A percentile compares a stretch with the other conserved stretches of the same genome.
Conservation (phyloP, 2,888 invertebrate genomes). For the Drosophila antonietae region DNA sequence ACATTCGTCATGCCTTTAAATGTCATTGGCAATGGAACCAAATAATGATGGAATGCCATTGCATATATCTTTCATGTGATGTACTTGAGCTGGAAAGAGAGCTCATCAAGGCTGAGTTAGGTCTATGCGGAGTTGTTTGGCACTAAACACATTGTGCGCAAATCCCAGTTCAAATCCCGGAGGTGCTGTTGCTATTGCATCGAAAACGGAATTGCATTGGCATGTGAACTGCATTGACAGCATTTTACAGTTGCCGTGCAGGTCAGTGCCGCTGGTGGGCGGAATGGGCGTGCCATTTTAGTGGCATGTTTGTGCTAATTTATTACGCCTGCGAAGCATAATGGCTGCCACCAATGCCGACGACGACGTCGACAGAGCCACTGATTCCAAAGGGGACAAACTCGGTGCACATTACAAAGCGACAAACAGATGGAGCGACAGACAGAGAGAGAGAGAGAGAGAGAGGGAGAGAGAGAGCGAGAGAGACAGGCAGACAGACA, state of each 20-base stretch:
- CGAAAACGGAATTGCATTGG: constrained; percentile 63
- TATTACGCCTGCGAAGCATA: constrained; percentile 76
- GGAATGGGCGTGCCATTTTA: constrained; percentile 71
- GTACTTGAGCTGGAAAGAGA: constrained; percentile 27
- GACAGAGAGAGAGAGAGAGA: constrained; percentile 7
- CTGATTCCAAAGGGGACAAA: constrained; percentile 58
- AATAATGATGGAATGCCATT: not conserved
- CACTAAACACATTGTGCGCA: constrained; percentile 79
- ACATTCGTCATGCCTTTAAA: not conserved
- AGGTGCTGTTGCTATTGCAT: constrained; percentile 63
- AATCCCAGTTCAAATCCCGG: constrained; percentile 72
- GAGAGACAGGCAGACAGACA: constrained; percentile 8
- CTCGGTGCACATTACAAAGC: constrained; percentile 54
- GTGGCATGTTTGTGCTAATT: constrained; percentile 80
- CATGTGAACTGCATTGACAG: constrained; percentile 74
- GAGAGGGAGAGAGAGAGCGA: constrained; percentile 4
- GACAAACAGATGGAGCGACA: constrained; percentile 23
- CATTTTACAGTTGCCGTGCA: constrained; percentile 64
- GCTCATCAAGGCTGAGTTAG: constrained; percentile 23
- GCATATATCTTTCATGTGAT: constrained; percentile 35
- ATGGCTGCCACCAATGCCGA: constrained; percentile 42
- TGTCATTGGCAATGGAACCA: not conserved
- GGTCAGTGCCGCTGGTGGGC: constrained; percentile 47
- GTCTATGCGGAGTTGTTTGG: constrained; percentile 42
- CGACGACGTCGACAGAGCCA: constrained; percentile 16